These are phyloP conservation scores for Crenichthys baileyi DNA, from an alignment of 2,797 vertebrate genomes.

Conservation along the genomic window DNA sequence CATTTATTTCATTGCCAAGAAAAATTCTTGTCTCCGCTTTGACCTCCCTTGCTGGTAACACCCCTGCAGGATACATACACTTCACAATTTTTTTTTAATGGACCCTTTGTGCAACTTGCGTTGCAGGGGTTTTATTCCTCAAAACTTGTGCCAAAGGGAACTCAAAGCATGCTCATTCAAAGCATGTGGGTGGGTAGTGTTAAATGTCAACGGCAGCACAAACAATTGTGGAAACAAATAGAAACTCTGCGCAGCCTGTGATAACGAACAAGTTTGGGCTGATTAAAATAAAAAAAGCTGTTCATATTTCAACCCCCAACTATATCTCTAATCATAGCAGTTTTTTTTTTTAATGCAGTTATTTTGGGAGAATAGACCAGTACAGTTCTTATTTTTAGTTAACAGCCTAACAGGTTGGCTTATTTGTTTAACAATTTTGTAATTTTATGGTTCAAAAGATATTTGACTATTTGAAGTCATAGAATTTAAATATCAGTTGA, in stretches of 20 bases:
- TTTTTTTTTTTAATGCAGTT: constrained; percentile 4
- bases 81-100: neutral
- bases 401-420: neutral
- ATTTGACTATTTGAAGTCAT: neutral
- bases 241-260: constrained; percentile 17
- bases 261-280: constrained; percentile 37
- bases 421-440: neutral
- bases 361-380: constrained; percentile 14
- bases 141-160: constrained; percentile 35
- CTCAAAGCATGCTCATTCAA: constrained; percentile 13
- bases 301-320: constrained; percentile 8
- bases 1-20: constrained; percentile 59
- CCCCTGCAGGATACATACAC: constrained; percentile 18
- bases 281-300: constrained; percentile 55
- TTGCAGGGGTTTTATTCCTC: constrained; percentile 29
- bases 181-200: constrained; percentile 9
- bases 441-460: neutral
- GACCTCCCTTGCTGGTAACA: constrained; percentile 33
- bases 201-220: constrained; percentile 42
- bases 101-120: neutral
- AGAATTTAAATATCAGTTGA: constrained; percentile 9
- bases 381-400: neutral
- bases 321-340: neutral
- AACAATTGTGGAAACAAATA: constrained; percentile 19
- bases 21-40: constrained; percentile 31